A percentile compares a stretch with the other conserved stretches of the same genome.
Evolutionary conservation across 2,113 vertebrate genomes (phyloP).

Genomic region (Bucco capensis): DNA sequence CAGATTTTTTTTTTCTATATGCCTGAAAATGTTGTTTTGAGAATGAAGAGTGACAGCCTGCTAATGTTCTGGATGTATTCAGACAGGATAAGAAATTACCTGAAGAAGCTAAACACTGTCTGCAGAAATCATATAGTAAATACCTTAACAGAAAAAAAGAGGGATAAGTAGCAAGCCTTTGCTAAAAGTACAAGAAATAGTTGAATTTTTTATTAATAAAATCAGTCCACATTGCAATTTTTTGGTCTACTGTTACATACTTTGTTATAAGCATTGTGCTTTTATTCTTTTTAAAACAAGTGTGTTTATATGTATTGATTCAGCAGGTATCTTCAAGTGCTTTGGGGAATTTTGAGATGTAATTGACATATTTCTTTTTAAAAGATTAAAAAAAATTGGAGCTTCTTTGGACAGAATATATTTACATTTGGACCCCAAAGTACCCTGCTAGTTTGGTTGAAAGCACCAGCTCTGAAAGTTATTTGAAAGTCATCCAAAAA

Average conservation of each 20-base stretch:
- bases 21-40: background rate
- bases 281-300: background rate
- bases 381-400: background rate
- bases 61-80: background rate
- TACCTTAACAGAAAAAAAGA: background rate
- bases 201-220: background rate
- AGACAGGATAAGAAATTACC: background rate
- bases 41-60: background rate
- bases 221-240: background rate
- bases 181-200: background rate
- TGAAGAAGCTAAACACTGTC: background rate
- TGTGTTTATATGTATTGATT: background rate
- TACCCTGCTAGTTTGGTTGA: background rate
- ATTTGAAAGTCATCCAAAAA: slow-evolving; percentile 24
- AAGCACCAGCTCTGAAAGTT: slow-evolving; percentile 13
- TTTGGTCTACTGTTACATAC: background rate
- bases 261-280: background rate
- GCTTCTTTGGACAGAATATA: background rate
- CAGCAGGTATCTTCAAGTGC: background rate
- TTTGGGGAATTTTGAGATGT: background rate
- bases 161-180: background rate
- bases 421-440: background rate
- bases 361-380: background rate
- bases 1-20: background rate
- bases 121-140: background rate